Evolutionary conservation across 2,888 invertebrate species (phyloP).

Genomic region (Campoplex nolae): DNA sequence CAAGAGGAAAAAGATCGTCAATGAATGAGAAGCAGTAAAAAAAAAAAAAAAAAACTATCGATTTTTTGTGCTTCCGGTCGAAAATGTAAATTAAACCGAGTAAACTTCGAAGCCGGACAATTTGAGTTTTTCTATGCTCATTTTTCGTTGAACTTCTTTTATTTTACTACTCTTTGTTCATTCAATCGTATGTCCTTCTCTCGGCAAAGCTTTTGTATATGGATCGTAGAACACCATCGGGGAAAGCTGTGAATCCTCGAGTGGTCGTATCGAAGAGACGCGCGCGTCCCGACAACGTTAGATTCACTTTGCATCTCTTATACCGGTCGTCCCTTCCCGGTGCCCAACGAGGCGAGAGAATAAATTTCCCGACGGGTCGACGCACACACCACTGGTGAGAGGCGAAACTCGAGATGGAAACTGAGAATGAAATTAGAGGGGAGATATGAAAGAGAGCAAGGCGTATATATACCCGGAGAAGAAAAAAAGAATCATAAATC

Average conservation of each 20-base stretch:
- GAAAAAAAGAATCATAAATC: conserved; percentile 36
- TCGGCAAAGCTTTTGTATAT: conserved; percentile 12
- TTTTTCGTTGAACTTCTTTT: not conserved
- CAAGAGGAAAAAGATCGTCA: not conserved
- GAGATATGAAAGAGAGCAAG: conserved; percentile 37
- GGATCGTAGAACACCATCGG: conserved; percentile 32
- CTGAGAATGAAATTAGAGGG: conserved; percentile 65
- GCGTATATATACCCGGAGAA: conserved; percentile 35
- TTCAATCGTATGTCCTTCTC: not conserved
- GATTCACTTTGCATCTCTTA: conserved; percentile 71
- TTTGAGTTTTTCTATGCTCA: not conserved
- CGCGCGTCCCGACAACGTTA: conserved; percentile 63
- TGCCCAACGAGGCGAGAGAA: conserved; percentile 69
- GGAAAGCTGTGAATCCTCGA: conserved; percentile 61
- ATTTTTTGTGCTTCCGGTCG: not conserved
- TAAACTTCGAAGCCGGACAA: not conserved
- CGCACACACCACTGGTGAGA: conserved; percentile 49
- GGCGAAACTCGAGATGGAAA: conserved; percentile 64
- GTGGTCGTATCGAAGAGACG: conserved; percentile 67
- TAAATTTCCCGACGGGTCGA: conserved; percentile 68
- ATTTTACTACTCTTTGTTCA: conserved; percentile 9
- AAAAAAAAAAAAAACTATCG: not conserved
- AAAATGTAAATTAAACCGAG: not conserved
- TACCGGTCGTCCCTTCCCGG: conserved; percentile 23
- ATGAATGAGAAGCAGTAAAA: not conserved